A percentile compares a stretch with the other conserved stretches of the same genome.
Evolutionary conservation across 2,797 vertebrate genomes (phyloP).

Genomic region (Echeneis naucrates): DNA sequence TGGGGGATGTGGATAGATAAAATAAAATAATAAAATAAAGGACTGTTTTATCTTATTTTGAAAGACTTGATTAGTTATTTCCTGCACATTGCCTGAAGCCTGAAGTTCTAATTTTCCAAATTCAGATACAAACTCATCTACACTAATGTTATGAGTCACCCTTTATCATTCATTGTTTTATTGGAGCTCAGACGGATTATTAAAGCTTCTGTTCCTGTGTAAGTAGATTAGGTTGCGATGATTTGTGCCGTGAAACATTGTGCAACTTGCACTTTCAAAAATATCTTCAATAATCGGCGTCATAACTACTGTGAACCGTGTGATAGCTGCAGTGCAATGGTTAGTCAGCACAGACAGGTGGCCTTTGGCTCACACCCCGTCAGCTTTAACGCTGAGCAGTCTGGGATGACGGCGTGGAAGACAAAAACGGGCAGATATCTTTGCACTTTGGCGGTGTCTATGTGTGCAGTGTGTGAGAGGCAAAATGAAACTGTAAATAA

Average conservation of each 20-base stretch:
- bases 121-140: background rate
- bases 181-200: conserved; percentile 8
- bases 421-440: no score
- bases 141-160: background rate
- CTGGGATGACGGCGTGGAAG: background rate
- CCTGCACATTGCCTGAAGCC: background rate
- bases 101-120: background rate
- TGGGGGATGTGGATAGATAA: no score
- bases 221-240: no score
- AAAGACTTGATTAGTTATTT: background rate
- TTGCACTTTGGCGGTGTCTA: background rate
- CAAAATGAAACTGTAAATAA: background rate
- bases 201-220: background rate
- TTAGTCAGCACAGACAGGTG: background rate
- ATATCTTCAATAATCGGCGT: conserved; percentile 6
- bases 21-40: no score
- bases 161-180: background rate
- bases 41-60: no score
- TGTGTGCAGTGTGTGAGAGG: background rate
- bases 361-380: no score
- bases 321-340: background rate
- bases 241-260: background rate
- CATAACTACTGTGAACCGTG: background rate
- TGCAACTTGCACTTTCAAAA: conserved; percentile 9
- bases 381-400: background rate